Percentiles rank a stretch among this genome's conserved stretches.
Conservation (phyloP, 1,140 invertebrate genomes). For the Sweltsa coloradensis region DNA sequence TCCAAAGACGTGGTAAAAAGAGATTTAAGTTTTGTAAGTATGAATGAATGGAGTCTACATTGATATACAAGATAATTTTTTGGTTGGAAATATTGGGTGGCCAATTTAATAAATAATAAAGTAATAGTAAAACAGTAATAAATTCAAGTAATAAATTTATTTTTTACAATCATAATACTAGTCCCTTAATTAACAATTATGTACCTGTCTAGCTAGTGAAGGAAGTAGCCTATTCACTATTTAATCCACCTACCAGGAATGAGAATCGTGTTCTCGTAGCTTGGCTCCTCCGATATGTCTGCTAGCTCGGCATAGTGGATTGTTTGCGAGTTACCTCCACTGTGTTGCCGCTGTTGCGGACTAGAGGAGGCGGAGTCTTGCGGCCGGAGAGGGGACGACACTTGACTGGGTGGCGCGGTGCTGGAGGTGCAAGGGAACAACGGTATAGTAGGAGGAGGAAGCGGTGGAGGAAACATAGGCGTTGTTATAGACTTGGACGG, state of each 20-base stretch:
- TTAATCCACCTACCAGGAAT: constrained; percentile 33
- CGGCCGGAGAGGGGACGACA: no score
- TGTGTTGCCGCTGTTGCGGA: constrained; percentile 18
- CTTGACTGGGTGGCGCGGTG: neutral
- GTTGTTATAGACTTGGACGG: constrained; percentile 18
- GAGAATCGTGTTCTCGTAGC: constrained; percentile 43
- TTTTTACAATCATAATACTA: neutral
- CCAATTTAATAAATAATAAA: no score
- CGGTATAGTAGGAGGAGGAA: constrained; percentile 25
- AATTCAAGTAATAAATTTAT: no score
- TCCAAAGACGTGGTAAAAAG: no score
- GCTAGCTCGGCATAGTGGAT: constrained; percentile 28
- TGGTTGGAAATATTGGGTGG: no score
- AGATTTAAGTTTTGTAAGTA: no score
- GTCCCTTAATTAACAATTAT: no score
- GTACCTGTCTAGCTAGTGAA: no score
- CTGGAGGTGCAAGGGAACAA: constrained; percentile 18
- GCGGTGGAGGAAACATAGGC: constrained; percentile 22
- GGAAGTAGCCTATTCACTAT: no score
- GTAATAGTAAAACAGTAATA: no score
- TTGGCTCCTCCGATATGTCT: constrained; percentile 36
- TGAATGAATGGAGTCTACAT: no score
- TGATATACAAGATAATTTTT: no score
- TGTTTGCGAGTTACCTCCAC: constrained; percentile 10
- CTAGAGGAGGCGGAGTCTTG: constrained; percentile 14